phyloP scores from a whole-genome alignment of 2,113 vertebrate species.

The Neopipo cinnamomea region DNA sequence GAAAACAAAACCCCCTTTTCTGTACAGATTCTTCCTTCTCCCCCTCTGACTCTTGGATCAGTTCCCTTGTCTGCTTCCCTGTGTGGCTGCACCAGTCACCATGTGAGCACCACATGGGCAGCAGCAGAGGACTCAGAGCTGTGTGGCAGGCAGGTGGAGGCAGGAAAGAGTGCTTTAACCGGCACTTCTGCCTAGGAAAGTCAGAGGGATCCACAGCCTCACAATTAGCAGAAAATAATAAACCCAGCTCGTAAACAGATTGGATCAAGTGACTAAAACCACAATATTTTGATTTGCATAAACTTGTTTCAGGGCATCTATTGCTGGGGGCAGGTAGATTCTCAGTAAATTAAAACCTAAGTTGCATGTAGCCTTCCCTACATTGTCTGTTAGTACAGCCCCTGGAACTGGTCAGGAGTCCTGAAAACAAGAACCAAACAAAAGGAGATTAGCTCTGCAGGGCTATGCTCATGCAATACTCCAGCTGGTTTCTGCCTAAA shows the following conservation, averaged over 20 bases:
- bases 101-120: accelerated
- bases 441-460: neutral
- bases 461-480: neutral
- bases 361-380: neutral
- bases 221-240: slow-evolving; percentile 26
- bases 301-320: slow-evolving; percentile 12
- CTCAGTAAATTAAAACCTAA: neutral
- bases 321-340: slow-evolving; percentile 3
- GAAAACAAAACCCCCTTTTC: neutral
- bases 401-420: neutral
- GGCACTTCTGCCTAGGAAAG: neutral
- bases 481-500: neutral
- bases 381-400: neutral
- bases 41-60: neutral
- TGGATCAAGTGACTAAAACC: slow-evolving; percentile 32
- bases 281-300: slow-evolving; percentile 25
- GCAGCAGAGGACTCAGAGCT: neutral
- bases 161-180: neutral
- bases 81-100: neutral
- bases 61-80: neutral
- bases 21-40: neutral
- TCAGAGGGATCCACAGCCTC: neutral
- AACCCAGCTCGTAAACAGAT: neutral
- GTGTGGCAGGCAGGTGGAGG: neutral
- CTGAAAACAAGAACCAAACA: neutral